Evolutionary conservation across 2,113 vertebrate genomes (phyloP).

Genomic region (Terrapene triunguis): DNA sequence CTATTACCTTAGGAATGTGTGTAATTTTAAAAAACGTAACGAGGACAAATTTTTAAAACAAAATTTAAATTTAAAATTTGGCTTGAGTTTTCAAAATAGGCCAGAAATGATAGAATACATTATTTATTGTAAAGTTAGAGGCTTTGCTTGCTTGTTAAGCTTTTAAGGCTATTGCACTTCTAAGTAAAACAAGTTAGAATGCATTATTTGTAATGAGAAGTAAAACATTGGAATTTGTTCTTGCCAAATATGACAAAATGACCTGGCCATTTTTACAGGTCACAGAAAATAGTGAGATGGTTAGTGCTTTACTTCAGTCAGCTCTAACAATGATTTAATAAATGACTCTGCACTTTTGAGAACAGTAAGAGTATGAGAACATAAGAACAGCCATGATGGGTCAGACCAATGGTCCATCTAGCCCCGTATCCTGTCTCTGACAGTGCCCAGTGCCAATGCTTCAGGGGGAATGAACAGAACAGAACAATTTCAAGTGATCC

Average conservation of each 20-base stretch:
- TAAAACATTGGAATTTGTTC: not conserved
- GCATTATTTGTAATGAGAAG: not conserved
- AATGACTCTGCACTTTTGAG: not conserved
- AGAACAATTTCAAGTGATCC: not conserved
- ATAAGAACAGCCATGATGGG: no score
- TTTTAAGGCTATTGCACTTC: not conserved
- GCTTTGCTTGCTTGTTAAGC: not conserved
- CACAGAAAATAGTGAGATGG: not conserved
- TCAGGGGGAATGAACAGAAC: not conserved
- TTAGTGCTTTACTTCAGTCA: not conserved
- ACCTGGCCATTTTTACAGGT: rapidly evolving
- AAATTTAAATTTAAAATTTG: not conserved
- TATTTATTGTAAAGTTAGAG: not conserved
- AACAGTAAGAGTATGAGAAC: not conserved
- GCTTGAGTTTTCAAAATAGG: not conserved
- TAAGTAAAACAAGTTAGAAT: not conserved
- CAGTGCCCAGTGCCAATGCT: not conserved
- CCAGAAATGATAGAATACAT: not conserved
- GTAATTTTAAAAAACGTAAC: not conserved
- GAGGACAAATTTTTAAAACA: not conserved
- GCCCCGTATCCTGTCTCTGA: not conserved
- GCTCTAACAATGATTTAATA: not conserved
- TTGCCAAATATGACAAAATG: not conserved
- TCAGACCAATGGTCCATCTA: not conserved
- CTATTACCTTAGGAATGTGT: not conserved